Evolutionary conservation across 1,140 invertebrate species (phyloP), one percentile per base, ranked within the genome.

Genomic region (Scaptomyza montana): DNA sequence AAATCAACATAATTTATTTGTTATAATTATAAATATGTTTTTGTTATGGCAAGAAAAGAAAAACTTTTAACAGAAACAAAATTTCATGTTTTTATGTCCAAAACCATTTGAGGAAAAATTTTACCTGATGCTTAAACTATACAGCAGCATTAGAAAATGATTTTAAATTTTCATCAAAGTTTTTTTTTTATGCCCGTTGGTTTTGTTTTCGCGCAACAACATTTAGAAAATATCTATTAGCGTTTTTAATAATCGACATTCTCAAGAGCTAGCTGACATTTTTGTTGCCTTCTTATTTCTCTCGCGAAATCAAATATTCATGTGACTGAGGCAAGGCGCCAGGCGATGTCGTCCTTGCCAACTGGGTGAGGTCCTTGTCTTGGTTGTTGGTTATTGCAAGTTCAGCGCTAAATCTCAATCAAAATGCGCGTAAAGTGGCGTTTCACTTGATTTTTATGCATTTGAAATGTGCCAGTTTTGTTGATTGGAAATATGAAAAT

Each of bases 351-450:
- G 62, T 45, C 53, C 61, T 71, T 56, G 61, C 50, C 61, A 39
- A 51, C 60, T 55, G 63, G 66, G 62, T 71, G 59, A 72, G 30
- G 30, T 67, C 71, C 78, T 73, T 57, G 72, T 65, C 59, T 36
- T 36, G 39, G 63, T 53, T 72, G 62, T 67, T 54, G 68, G 77
- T 85, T 74, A 74, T 86, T 57, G 74, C 69, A 85, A 77, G 86
- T 77, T 85, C 80, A 85, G 81, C 77, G 81, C 77, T 86, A 85
- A 85, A 85, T 77, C 69, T 77, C 77, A 85, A 80, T 86, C 77
- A 77, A 86, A 85, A 84, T 85, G 77, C 80, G 77, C 80, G 80
- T 74, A 80, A 86, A 80, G 80, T 86, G 80, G 81, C 81, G 86
- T 80, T 86, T 85, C 65, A 77, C 79, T 81, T 85, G 77, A 80